Conservation (phyloP, 2,888 invertebrate genomes). For the Aspidapion aeneum region DNA sequence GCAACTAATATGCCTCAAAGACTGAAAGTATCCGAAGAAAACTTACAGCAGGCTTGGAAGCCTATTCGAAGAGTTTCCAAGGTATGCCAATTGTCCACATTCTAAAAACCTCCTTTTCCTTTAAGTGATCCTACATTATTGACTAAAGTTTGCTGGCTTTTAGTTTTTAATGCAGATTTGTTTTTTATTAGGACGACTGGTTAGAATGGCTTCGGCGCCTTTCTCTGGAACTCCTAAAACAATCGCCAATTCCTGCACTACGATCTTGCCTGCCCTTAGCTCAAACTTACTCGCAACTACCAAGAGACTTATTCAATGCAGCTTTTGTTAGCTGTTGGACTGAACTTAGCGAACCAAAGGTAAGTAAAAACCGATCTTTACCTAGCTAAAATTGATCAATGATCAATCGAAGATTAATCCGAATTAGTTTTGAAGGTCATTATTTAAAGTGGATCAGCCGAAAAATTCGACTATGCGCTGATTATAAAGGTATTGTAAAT, state of each 20-base stretch:
- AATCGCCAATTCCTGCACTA: slow-evolving; percentile 93
- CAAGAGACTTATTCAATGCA: slow-evolving; percentile 95
- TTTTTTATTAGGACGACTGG: slow-evolving; percentile 77
- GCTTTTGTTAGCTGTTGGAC: slow-evolving; percentile 99
- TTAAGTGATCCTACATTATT: no score
- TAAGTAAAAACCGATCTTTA: not conserved
- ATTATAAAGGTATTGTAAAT: no score
- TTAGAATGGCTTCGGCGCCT: slow-evolving; percentile 92
- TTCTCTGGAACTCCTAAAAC: slow-evolving; percentile 89
- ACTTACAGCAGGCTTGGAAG: slow-evolving; percentile 89
- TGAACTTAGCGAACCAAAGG: slow-evolving; percentile 73
- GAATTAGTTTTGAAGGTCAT: no score
- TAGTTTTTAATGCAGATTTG: no score
- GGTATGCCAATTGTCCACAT: no score
- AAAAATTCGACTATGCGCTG: no score
- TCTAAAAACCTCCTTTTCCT: not conserved
- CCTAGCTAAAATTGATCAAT: no score
- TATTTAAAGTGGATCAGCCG: no score
- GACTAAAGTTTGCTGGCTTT: no score
- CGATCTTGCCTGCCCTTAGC: slow-evolving; percentile 88
- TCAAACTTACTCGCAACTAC: slow-evolving; percentile 92
- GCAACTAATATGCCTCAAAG: slow-evolving; percentile 74
- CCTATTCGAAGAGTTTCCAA: slow-evolving; percentile 89
- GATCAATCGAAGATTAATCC: no score
- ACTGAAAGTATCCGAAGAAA: slow-evolving; percentile 74